Evolutionary conservation across 2,113 vertebrate species (phyloP).

Genomic region (Andinoacara biseriatus): DNA sequence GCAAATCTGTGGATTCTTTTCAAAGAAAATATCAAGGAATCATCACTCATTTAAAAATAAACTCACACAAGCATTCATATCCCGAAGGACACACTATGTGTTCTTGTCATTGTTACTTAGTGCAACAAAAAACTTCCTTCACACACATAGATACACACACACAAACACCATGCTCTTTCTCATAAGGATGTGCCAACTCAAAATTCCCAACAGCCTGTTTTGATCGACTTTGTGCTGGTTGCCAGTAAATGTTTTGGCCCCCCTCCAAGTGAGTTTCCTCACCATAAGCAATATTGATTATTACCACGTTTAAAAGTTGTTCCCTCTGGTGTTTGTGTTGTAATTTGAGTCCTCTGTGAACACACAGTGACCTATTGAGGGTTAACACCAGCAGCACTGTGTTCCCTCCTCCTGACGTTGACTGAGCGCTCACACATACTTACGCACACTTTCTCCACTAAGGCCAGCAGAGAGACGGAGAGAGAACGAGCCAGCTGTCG

Average conservation of each 20-base stretch:
- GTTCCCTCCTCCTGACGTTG: constrained; percentile 74
- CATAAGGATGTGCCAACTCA: constrained; percentile 13
- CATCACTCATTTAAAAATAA: constrained; percentile 6
- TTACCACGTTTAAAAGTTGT: not conserved
- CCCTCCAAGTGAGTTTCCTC: constrained; percentile 10
- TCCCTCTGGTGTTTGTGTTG: not conserved
- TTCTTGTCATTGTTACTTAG: constrained; percentile 52
- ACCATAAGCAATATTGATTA: not conserved
- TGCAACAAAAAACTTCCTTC: constrained; percentile 13
- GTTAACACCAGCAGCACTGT: constrained; percentile 69
- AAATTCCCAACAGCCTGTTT: constrained; percentile 43
- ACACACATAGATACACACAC: not conserved
- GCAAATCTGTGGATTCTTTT: not conserved
- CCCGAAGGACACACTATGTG: constrained; percentile 13
- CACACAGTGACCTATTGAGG: constrained; percentile 57
- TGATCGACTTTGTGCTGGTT: constrained; percentile 15
- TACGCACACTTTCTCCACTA: constrained; percentile 50
- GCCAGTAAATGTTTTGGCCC: not conserved
- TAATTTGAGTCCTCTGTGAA: constrained; percentile 28
- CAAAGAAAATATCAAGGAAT: not conserved
- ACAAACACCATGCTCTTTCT: constrained; percentile 21
- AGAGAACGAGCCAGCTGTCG: constrained; percentile 51
- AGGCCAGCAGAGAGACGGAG: constrained; percentile 61
- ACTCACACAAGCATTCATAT: constrained; percentile 22
- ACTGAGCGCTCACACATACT: constrained; percentile 37